Base-by-base conservation (phyloP, 2,797 vertebrate species). In the Uromys caudimaculatus region DNA sequence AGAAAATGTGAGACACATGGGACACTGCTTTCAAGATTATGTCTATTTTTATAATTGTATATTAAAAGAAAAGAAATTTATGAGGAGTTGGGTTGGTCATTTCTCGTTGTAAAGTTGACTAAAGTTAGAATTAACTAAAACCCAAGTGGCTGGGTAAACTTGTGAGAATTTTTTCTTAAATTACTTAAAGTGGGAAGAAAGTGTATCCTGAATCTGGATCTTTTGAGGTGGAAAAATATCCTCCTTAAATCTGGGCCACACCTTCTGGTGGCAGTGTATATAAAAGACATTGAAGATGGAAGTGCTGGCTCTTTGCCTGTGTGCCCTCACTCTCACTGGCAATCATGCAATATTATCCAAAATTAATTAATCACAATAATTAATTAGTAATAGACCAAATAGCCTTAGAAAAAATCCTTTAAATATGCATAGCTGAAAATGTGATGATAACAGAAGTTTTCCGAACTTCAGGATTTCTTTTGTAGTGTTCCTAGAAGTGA, bases 381-480 rank as follows among this genome's bases (percentile, higher is more conserved):
- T 24, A 85, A 84, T 73, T 82, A 92, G 77, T 50, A 73, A 50
- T 0, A 47, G 16, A 3, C 47, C 17, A 32, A 75, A 76, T 32
- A 64, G 76, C 23, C 41, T 88, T 81, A 94, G 44, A 94, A 91
- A 71, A 90, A 76, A 83, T 29, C 44, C 6, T 88, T 82, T 97
- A 93, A 92, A 52, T 83, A 90, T n/a, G 4, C 24, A 47, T 94
- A 50, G 12, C 4, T 71, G 44, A 27, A 8, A 95, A 85, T 24
- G n/a, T 67, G 16, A 9, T 62, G 19, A 78, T 90, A 9, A 91
- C 14, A 73, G 14, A 91, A 54, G n/a, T 79, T 96, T 90, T 79
- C 35, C 52, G 83, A 93, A 84, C 85, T 93, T 62, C 23, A 75
- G 47, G 84, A 85, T 91, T 91, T 58, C 11, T 78, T 38, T 17